Percentiles rank a stretch among this genome's conserved stretches.
Evolutionary conservation across 2,797 vertebrate genomes (phyloP).

Genomic region (Psittacula derbiana): DNA sequence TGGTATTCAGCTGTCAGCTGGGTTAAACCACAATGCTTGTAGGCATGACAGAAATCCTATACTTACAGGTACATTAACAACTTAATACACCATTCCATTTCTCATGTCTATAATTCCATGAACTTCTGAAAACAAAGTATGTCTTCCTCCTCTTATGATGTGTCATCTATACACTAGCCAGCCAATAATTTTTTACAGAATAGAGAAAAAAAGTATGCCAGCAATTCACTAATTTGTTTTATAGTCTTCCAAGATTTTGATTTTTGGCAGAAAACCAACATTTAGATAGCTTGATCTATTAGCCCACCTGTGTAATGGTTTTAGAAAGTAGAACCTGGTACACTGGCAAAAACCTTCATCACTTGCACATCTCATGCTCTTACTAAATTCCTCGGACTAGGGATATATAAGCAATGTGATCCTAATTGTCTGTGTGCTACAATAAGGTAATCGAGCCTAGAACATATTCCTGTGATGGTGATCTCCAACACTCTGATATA

Average conservation of each 20-base stretch:
- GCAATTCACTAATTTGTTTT: not conserved
- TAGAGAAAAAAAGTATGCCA: not conserved
- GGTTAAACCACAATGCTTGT: not conserved
- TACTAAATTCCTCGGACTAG: not conserved
- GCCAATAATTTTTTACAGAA: not conserved
- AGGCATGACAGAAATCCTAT: not conserved
- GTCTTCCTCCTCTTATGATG: not conserved
- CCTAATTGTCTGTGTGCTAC: not conserved
- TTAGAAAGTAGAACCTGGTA: not conserved
- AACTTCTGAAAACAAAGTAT: not conserved
- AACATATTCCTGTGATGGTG: not conserved
- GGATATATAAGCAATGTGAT: not conserved
- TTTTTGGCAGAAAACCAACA: not conserved
- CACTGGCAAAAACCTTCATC: not conserved
- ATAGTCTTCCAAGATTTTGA: not conserved
- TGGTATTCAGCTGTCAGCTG: not conserved
- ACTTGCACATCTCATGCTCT: not conserved
- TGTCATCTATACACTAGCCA: not conserved
- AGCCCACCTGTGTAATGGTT: fast-evolving
- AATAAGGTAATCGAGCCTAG: not conserved
- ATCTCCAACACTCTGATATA: not conserved
- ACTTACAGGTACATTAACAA: not conserved
- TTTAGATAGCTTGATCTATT: not conserved
- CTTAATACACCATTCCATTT: not conserved
- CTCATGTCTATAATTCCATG: not conserved